Base-by-base conservation (phyloP, 2,888 invertebrate genomes). In the Calameuta filiformis region DNA sequence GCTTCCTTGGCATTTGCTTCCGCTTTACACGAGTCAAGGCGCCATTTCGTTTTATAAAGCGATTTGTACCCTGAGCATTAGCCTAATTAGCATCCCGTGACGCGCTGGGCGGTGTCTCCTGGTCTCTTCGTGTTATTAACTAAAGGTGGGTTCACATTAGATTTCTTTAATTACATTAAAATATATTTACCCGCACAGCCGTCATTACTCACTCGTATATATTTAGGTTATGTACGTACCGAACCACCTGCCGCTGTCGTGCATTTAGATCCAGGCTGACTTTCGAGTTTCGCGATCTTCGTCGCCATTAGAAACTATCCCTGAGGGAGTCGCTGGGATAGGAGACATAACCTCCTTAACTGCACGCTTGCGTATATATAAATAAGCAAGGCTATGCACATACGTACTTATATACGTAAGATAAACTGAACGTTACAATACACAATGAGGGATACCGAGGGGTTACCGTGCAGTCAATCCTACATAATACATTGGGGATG, bases 391-490 rank as follows among this genome's bases (percentile, higher is more conserved):
- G 9, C 23, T 56, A 23, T 23, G 6, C 79, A 76, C 79, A 79
- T 80, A 81, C 76, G 79, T 81, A 82, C 80, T 79, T 82, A 80
- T 73, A 73, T 35, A 75, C 31, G 75, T n/a, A 35, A 76, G 76
- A 80, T 77, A 82, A 79, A 76, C 69, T 76, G 79, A 80, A 83
- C 82, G 79, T 75, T 68, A 31, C 79, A 81, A 81, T 82, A 82
- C 35, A 82, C 81, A 83, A 81, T 80, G 76, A 82, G 23, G 1
- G 31, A 33, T 23, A 73, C 23, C 68, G 33, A 75, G 56, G 56
- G 56, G 56, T 12, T 56, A 23, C 9, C 9, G 56, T 56, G 56
- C 56, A 56, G 23, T 56, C 56, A 56, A 23, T 56, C 9, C 56
- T 56, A 23, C 23, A 9, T 56, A 56, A 56, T 56, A 23, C 56